Conservation (phyloP, 2,797 vertebrate genomes). For the Agapornis canus region DNA sequence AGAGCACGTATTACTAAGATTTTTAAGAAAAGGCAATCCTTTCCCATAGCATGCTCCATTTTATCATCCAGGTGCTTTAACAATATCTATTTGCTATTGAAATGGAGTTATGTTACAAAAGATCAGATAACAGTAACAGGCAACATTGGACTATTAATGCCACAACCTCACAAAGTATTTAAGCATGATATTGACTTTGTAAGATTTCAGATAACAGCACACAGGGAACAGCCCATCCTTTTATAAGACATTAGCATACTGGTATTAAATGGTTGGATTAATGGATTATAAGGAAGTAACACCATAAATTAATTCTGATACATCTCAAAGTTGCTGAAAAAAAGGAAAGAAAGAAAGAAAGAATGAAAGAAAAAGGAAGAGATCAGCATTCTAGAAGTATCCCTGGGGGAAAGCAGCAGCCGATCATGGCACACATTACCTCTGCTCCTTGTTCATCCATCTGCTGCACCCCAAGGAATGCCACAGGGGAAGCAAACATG, state of each 20-base stretch:
- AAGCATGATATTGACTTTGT: background rate
- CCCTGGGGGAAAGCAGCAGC: constrained; percentile 5
- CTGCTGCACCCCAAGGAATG: constrained; percentile 67
- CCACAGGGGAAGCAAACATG: constrained; percentile 53
- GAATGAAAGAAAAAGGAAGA: background rate
- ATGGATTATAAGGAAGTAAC: constrained; percentile 3
- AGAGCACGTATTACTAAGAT: background rate
- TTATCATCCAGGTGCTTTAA: background rate
- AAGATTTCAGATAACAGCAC: background rate
- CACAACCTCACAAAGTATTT: background rate
- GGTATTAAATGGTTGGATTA: background rate
- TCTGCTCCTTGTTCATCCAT: constrained; percentile 67
- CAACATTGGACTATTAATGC: background rate
- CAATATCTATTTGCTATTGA: background rate
- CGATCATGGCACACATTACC: constrained; percentile 45
- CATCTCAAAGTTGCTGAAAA: constrained; percentile 28
- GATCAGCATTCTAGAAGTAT: constrained; percentile 48
- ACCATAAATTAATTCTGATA: constrained; percentile 10
- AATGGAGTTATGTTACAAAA: background rate
- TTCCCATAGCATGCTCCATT: background rate
- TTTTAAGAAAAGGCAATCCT: background rate
- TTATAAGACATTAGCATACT: background rate
- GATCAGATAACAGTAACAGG: background rate
- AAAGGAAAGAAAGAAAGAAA: accelerated
- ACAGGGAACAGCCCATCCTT: background rate